Evolutionary conservation across 2,113 vertebrate species (phyloP), one percentile per base, ranked within the genome.

Genomic region (Carassius carassius): DNA sequence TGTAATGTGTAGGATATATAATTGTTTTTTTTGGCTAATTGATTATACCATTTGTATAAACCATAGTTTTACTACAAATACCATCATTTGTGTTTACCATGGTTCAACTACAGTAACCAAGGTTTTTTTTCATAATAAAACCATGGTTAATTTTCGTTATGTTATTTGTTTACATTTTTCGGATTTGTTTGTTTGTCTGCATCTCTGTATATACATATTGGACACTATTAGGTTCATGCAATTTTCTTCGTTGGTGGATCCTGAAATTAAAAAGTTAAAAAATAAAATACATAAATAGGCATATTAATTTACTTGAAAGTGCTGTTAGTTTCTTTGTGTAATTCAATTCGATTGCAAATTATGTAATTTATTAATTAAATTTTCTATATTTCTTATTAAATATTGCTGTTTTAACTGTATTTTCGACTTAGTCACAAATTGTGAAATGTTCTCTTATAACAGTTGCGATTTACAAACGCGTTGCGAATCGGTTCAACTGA

Each of bases 401-500:
- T 67, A 17, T 3, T 19, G 63, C 14, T 32, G 6, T 65, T 65
- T 65, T 29, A 37, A 41, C n/a, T n/a, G n/a, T n/a, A n/a, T 70
- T 37, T 70, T 70, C 65, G 6, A 69, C 16, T 14, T 2, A 11
- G 1, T 9, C 7, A 21, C 32, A 19, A 37, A 37, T 9, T 19
- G 32, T 70, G 8, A 49, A 47, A 47, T 49, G n/a, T 49, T 25
- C n/a, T 70, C 29, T 23, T 12, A 25, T 13, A 29, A 25, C 56
- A 21, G 56, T 58, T 19, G n/a, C 5, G 51, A 60, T 78, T 44
- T 63, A 37, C 32, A 23, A 23, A 25, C 21, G 19, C 56, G 19
- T 23, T 62, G 41, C 10, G 62, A 82, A 56, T 72, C 67, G 63
- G 67, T 72, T 82, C 81, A 56, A 56, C 23, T 3, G 62, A 81